Base-by-base conservation (phyloP, 2,797 vertebrate genomes). In the Poecilia picta region DNA sequence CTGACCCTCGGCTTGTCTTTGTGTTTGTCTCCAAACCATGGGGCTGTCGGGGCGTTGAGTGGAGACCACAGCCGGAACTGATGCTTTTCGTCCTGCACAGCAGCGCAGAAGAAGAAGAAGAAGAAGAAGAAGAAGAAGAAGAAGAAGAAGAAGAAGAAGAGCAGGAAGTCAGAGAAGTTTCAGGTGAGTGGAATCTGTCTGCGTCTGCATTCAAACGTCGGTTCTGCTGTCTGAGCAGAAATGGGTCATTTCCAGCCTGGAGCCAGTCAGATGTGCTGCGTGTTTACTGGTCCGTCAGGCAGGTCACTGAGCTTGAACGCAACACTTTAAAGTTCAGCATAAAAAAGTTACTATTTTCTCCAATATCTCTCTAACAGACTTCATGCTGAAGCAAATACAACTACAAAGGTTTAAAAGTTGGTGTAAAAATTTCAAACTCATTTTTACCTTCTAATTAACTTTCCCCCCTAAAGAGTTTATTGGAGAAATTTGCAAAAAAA, bases 51-150 rank as follows among this genome's bases (percentile, higher is more conserved):
- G 41, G 66, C 25, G n/a, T 70, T 43, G 66, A 64, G 31, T 18
- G 28, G 31, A 20, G 31, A 43, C 13, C 39, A n/a, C 11, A 70
- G 66, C 23, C 36, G 66, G 66, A 70, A 43, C 66, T 15, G 23
- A 43, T 70, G 66, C 11, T 70, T 70, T 70, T n/a, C 66, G n/a
- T 70, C 23, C 66, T n/a, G 39, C 39, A 43, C 39, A 70, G 39
- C 66, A n/a, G 39, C 11, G 64, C 23, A 70, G 66, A 43, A 43
- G 5, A 70, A 43, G 4, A 68, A 12, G 39, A 41, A 36, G 2
- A 36, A 36, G 36, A 36, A 36, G 36, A 36, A n/a, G n/a, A 41
- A 36, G 2, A 36, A 36, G 36, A 36, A 36, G 36, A 36, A 70
- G 66, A 43, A 43, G 5, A 70, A 43, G 4, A 68, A 12, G 39